Base-by-base conservation (phyloP, 1,140 invertebrate species). In the Holcopasites calliopsidis region DNA sequence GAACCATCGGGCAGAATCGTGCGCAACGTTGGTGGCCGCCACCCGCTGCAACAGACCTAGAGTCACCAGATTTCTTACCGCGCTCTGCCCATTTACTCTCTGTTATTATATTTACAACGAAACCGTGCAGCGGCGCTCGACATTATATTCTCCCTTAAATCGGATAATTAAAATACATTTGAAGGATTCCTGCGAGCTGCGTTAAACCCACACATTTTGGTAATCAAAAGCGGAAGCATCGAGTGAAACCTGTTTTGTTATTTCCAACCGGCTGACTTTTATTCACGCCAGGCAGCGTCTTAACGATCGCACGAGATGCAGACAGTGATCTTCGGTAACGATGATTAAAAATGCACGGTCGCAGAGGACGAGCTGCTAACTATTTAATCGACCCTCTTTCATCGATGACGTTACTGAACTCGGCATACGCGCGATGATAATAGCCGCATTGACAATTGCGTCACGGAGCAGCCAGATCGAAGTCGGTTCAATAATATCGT, bases 11-110 rank as follows among this genome's bases (percentile, higher is more conserved):
- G 65, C 69, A 76, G 49, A 82, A 77, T 83, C 81, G 81, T 83
- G 81, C 80, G 33, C 81, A 70, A 83, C 80, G 81, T 82, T 79
- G 81, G 80, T 83, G 81, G 81, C 81, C 81, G 80, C 81, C 55
- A 83, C 80, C 81, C 81, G 80, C 80, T 60, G 47, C 55, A 80
- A 42, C 77, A 58, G 52, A 76, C 72, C n/a, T 42, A 18, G 52
- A 82, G 70, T 66, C 80, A 78, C 77, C 60, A 82, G 66, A 79
- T 83, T 79, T 77, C 55, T 65, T 71, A 40, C n/a, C n/a, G 65
- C 52, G 35, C 65, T 55, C 65, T 61, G 44, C 70, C 71, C 81
- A 55, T 82, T 77, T 79, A 33, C 68, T 68, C 35, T 21, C 70
- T 49, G 71, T 78, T 55, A 54, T 75, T 65, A 58, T 73, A n/a